Conservation (phyloP, 2,113 vertebrate genomes). For the Perca flavescens region DNA sequence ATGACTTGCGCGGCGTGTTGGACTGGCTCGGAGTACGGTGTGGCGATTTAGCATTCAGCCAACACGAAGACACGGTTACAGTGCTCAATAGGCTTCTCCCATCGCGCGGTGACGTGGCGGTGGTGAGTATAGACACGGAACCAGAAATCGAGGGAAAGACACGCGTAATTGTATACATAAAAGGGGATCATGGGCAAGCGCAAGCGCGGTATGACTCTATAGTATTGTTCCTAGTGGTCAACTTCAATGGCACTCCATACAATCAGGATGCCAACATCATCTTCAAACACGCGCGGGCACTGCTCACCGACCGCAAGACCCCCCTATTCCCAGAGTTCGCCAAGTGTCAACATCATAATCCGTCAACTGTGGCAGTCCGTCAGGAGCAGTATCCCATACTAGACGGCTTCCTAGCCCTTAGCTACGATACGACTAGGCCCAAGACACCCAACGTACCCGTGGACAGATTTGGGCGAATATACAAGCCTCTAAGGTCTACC, state of each 20-base stretch:
- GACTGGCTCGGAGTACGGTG: not conserved
- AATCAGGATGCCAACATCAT: not conserved
- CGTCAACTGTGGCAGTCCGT: no score
- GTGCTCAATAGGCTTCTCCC: not conserved
- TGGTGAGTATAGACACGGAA: not conserved
- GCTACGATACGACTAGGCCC: not conserved
- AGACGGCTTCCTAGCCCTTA: not conserved
- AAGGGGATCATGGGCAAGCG: not conserved
- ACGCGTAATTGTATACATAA: not conserved
- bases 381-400: not conserved
- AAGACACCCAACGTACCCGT: no score
- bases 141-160: not conserved
- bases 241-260: not conserved
- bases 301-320: no score
- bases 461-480: not conserved
- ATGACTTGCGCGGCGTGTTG: not conserved
- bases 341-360: not conserved
- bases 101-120: not conserved
- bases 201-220: not conserved
- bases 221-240: not conserved
- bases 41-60: not conserved
- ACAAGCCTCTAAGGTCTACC: not conserved
- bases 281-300: fast-evolving
- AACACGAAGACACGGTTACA: not conserved
- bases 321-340: not conserved